Percentiles rank a stretch among this genome's conserved stretches.
phyloP scores from a whole-genome alignment of 2,113 vertebrate species.

The Ochotona curzoniae region DNA sequence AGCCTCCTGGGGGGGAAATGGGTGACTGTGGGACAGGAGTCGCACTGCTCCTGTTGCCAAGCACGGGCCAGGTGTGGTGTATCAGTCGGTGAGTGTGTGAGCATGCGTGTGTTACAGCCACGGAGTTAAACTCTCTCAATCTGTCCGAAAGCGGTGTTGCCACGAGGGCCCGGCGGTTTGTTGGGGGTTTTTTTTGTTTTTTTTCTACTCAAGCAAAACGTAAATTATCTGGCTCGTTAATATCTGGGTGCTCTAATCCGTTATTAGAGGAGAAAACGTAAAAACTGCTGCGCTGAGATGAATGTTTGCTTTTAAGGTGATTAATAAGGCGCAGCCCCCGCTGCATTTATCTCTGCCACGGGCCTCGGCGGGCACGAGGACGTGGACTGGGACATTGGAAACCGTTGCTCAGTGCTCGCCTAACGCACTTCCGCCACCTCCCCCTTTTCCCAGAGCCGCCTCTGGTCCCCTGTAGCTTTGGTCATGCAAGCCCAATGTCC shows the following conservation, averaged over 20 bases:
- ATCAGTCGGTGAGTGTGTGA: accelerated
- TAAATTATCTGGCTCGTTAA: slow-evolving; percentile 82
- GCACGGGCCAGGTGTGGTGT: slow-evolving; percentile 20
- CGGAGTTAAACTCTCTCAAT: slow-evolving; percentile 65
- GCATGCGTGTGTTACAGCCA: background rate
- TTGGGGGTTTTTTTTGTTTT: background rate
- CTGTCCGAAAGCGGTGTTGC: slow-evolving; percentile 57
- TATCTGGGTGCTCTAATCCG: slow-evolving; percentile 72
- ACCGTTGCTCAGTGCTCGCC: background rate
- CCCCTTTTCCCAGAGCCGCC: background rate
- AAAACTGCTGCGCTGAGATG: slow-evolving; percentile 78
- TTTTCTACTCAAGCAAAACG: slow-evolving; percentile 77
- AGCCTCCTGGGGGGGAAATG: slow-evolving; percentile 32
- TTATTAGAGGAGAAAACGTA: slow-evolving; percentile 78
- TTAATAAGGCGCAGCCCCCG: slow-evolving; percentile 69
- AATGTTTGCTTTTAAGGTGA: slow-evolving; percentile 81
- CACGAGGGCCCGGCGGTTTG: slow-evolving; percentile 43
- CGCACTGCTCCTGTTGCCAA: background rate
- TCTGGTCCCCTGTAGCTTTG: background rate
- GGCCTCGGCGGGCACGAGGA: background rate
- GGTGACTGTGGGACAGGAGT: slow-evolving; percentile 66
- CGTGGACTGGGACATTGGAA: background rate
- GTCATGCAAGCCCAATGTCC: background rate
- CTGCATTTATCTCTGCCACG: slow-evolving; percentile 62
- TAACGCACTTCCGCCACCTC: background rate